Evolutionary conservation across 2,797 vertebrate species (phyloP).

Genomic region (Molossus molossus): DNA sequence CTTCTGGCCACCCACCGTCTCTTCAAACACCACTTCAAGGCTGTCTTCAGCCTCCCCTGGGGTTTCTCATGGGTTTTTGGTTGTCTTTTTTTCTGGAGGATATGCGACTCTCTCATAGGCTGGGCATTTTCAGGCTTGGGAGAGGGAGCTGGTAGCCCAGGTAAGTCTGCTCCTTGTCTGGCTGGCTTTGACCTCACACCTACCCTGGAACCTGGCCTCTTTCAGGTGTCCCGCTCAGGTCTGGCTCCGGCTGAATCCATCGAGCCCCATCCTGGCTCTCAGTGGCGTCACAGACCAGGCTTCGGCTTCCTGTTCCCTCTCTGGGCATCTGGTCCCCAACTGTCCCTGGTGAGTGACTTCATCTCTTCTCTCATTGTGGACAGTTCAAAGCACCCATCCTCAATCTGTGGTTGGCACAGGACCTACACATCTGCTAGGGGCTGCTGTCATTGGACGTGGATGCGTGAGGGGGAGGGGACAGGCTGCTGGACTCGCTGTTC

Average conservation of each 20-base stretch:
- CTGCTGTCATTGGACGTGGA: not conserved
- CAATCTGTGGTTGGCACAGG: not conserved
- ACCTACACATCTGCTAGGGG: constrained; percentile 23
- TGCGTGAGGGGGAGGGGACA: not conserved
- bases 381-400: not conserved
- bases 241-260: constrained; percentile 6
- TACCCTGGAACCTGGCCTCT: constrained; percentile 42
- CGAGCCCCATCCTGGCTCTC: constrained; percentile 3
- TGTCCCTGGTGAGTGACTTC: constrained; percentile 30
- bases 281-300: constrained; percentile 22
- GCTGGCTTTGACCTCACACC: constrained; percentile 17
- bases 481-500: not conserved
- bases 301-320: constrained; percentile 40
- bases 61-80: not conserved
- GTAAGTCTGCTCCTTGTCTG: not conserved
- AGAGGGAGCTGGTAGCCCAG: not conserved
- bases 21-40: not conserved
- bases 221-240: not conserved
- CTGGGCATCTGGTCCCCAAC: constrained; percentile 15
- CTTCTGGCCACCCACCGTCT: not conserved
- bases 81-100: not conserved
- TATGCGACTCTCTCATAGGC: not conserved
- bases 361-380: constrained; percentile 31
- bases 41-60: not conserved
- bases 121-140: not conserved